A percentile compares a stretch with the other conserved stretches of the same genome.
Conservation (phyloP, 1,140 invertebrate genomes). For the Apis cerana region DNA sequence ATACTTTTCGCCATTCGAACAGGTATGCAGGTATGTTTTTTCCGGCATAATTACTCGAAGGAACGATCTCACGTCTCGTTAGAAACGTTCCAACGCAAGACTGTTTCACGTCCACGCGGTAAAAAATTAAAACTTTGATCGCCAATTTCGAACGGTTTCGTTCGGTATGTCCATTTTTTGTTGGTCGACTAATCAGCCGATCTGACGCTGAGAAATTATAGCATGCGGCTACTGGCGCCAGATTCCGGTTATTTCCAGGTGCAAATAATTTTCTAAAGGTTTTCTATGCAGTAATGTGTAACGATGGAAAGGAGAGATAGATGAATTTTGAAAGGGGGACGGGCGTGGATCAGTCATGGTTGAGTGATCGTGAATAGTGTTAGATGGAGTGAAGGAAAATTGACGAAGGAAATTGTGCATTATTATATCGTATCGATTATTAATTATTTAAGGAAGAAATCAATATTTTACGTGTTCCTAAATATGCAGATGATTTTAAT, state of each 20-base stretch:
- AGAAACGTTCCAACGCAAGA: background rate
- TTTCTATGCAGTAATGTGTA: no score
- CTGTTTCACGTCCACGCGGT: background rate
- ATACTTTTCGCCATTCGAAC: background rate
- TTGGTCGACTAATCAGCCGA: background rate
- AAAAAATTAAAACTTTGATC: slow-evolving; percentile 12
- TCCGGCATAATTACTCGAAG: background rate
- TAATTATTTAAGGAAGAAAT: no score
- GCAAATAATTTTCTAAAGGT: background rate
- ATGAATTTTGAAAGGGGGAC: no score
- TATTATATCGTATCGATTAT: no score
- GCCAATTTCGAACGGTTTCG: slow-evolving; percentile 7
- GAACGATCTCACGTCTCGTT: background rate
- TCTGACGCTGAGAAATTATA: background rate
- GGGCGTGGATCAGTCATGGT: no score
- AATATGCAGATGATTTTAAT: no score
- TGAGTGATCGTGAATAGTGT: no score
- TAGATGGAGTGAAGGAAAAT: no score
- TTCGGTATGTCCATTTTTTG: background rate
- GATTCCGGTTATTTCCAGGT: slow-evolving; percentile 4
- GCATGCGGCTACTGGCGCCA: background rate
- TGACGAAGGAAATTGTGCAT: no score
- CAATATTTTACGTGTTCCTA: no score
- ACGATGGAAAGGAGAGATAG: no score
- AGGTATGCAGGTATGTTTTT: background rate